Evolutionary conservation across 2,888 invertebrate species (phyloP).

Genomic region (Drosophila peninsularis): DNA sequence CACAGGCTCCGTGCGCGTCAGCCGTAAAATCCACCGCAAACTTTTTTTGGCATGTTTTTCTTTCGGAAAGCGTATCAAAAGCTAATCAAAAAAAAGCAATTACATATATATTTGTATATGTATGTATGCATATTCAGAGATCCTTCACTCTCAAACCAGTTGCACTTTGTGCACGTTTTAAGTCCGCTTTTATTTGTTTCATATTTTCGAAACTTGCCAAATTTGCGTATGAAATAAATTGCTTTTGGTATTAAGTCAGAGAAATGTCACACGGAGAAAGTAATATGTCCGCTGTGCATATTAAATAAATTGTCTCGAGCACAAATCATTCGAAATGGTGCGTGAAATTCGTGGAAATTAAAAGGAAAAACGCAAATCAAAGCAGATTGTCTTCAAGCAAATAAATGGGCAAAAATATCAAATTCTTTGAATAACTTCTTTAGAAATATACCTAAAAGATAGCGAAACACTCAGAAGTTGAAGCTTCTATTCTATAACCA

Average conservation of each 20-base stretch:
- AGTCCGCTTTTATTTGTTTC: neutral
- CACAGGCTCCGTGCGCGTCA: neutral
- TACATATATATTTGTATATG: neutral
- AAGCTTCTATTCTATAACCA: neutral
- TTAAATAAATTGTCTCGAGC: neutral
- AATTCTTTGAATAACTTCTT: neutral
- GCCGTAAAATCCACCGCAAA: slow-evolving; percentile 6
- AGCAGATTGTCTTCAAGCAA: neutral
- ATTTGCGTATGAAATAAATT: slow-evolving; percentile 12
- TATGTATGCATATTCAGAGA: neutral
- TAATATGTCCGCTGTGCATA: slow-evolving; percentile 5
- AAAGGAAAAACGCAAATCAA: neutral
- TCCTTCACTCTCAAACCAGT: slow-evolving; percentile 1
- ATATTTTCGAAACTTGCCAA: slow-evolving; percentile 2
- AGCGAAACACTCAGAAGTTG: neutral
- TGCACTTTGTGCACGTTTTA: neutral
- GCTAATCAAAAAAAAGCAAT: slow-evolving; percentile 9
- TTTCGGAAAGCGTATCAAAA: slow-evolving; percentile 4
- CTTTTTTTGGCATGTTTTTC: slow-evolving; percentile 3
- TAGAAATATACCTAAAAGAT: neutral
- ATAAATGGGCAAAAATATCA: neutral
- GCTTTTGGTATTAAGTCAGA: neutral
- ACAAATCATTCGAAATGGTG: slow-evolving; percentile 6
- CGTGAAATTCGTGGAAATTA: slow-evolving; percentile 6
- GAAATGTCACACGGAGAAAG: neutral